Evolutionary conservation across 2,113 vertebrate genomes (phyloP).

Genomic region (Herpetotheres cachinnans): DNA sequence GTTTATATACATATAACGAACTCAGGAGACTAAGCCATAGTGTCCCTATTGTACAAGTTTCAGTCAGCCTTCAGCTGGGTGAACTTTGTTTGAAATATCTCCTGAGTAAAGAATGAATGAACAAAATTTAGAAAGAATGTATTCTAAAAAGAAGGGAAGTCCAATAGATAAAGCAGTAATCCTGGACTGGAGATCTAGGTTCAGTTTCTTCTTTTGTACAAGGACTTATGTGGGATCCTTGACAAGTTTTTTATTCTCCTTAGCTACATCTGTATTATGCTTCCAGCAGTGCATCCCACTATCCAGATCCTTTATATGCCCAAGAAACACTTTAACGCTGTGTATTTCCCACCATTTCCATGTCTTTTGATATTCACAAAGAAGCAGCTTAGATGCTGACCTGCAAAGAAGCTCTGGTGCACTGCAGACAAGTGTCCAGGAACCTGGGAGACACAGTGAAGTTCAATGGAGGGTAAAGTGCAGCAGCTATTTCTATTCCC

Average conservation of each 20-base stretch:
- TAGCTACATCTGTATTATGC: background rate
- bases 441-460: background rate
- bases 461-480: background rate
- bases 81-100: background rate
- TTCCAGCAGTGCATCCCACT: background rate
- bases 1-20: background rate
- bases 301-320: too few relatives aligned
- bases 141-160: background rate
- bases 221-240: background rate
- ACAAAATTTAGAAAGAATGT: background rate
- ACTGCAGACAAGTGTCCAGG: background rate
- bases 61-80: background rate
- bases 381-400: background rate
- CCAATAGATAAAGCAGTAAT: background rate
- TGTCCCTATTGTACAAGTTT: background rate
- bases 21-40: background rate
- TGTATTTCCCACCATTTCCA: background rate
- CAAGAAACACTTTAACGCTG: background rate
- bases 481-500: background rate
- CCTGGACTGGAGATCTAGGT: background rate
- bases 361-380: background rate
- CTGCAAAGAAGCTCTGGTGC: background rate
- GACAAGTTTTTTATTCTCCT: background rate
- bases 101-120: background rate
- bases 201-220: background rate